A percentile compares a stretch with the other conserved stretches of the same genome.
Evolutionary conservation across 2,113 vertebrate species (phyloP).

Genomic region (Xiphophorus hellerii): DNA sequence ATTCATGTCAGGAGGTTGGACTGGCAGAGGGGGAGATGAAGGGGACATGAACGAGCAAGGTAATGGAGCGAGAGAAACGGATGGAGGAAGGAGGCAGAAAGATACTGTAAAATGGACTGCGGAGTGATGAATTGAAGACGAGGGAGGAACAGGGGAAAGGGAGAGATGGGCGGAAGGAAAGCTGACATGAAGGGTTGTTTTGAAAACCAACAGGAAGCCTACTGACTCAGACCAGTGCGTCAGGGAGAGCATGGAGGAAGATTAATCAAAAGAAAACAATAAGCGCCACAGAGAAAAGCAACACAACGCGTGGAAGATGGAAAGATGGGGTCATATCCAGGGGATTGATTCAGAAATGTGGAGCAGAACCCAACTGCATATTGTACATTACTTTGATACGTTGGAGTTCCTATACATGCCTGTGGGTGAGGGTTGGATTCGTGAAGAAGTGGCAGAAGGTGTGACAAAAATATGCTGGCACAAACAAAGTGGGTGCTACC

Average conservation of each 20-base stretch:
- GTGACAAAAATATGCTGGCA: neutral
- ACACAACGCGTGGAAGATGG: constrained; percentile 66
- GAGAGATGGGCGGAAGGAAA: constrained; percentile 60
- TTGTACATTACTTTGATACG: constrained; percentile 21
- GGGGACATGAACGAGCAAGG: constrained; percentile 64
- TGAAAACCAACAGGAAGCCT: constrained; percentile 74
- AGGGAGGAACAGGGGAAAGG: constrained; percentile 46
- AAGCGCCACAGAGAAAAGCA: constrained; percentile 52
- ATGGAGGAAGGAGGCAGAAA: constrained; percentile 68
- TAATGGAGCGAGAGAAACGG: constrained; percentile 72
- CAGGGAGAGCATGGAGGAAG: constrained; percentile 55
- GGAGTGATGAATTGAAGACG: constrained; percentile 71
- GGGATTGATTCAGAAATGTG: constrained; percentile 56
- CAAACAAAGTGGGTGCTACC: neutral
- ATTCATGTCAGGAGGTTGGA: constrained; percentile 72
- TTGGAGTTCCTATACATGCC: constrained; percentile 15
- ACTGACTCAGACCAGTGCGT: constrained; percentile 66
- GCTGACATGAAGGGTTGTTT: constrained; percentile 73
- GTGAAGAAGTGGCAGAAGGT: constrained; percentile 2
- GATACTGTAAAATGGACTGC: constrained; percentile 68
- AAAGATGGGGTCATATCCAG: constrained; percentile 54
- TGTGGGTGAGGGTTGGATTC: constrained; percentile 12
- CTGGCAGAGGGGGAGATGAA: constrained; percentile 70
- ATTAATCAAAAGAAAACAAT: constrained; percentile 74
- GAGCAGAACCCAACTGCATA: constrained; percentile 14